Conservation (phyloP, 2,888 invertebrate genomes). For the Machimus rusticus region DNA sequence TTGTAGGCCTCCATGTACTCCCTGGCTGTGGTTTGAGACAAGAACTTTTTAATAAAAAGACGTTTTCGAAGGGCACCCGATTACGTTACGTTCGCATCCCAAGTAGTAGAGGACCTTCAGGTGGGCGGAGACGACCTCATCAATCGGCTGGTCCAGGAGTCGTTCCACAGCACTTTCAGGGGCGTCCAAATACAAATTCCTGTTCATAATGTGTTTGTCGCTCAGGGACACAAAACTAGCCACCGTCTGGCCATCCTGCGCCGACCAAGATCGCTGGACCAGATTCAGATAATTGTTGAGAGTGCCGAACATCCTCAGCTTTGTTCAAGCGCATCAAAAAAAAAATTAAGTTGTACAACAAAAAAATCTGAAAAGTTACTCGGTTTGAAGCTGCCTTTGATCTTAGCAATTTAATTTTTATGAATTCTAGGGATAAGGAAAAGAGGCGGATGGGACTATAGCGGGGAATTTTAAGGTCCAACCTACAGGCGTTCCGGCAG, state of each 20-base stretch:
- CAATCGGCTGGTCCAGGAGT: constrained; percentile 75
- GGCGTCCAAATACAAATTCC: constrained; percentile 73
- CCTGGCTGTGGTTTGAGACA: constrained; percentile 51
- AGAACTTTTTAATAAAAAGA: background rate
- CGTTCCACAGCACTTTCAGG: constrained; percentile 76
- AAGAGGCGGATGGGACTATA: background rate
- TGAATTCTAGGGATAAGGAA: background rate
- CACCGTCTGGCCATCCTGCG: constrained; percentile 69
- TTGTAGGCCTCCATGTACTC: constrained; percentile 76
- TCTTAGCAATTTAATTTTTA: constrained; percentile 21
- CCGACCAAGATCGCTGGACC: constrained; percentile 70
- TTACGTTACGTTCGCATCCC: constrained; percentile 62
- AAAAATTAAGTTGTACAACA: background rate
- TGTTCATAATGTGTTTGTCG: constrained; percentile 77
- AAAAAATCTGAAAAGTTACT: constrained; percentile 7
- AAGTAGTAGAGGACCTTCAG: constrained; percentile 70
- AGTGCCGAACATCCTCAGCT: constrained; percentile 56
- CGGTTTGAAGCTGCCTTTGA: background rate
- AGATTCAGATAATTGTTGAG: constrained; percentile 59
- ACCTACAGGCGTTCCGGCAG: background rate
- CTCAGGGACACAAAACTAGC: constrained; percentile 70
- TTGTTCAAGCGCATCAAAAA: background rate
- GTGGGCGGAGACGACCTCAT: constrained; percentile 79
- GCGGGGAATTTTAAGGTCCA: background rate
- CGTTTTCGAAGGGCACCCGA: constrained; percentile 10